A percentile compares a stretch with the other conserved stretches of the same genome.
These are phyloP conservation scores for Sciaenops ocellatus DNA, from an alignment of 2,797 vertebrate genomes.

Conservation along the genomic window DNA sequence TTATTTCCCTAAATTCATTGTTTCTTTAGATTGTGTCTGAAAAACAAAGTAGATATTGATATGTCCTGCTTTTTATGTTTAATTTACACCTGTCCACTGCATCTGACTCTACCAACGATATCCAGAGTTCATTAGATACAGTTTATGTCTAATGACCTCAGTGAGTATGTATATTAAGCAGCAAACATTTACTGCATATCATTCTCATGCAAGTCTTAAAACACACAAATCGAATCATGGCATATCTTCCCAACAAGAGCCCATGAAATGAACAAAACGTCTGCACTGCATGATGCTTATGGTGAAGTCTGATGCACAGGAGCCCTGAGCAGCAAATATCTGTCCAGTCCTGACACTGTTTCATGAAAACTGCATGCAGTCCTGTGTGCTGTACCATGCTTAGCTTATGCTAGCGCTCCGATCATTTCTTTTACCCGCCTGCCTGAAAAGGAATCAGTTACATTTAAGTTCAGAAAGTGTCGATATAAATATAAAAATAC, in stretches of 20 bases:
- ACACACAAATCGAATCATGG: not conserved
- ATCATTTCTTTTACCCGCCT: constrained; percentile 6
- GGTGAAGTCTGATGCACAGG: constrained; percentile 15
- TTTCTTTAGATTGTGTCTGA: constrained; percentile 33
- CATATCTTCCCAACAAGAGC: not conserved
- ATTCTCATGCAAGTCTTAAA: constrained; percentile 18
- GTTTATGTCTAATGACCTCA: constrained; percentile 27
- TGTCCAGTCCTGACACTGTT: constrained; percentile 3
- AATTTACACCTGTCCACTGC: not conserved
- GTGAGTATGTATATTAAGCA: too few species aligned
- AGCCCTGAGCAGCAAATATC: constrained; percentile 12
- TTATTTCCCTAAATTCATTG: not conserved
- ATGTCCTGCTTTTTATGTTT: constrained; percentile 21
- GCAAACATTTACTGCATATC: not conserved
- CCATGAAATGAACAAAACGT: constrained; percentile 9
- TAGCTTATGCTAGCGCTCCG: not conserved
- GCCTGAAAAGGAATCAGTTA: not conserved
- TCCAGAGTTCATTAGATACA: constrained; percentile 25
- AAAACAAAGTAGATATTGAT: constrained; percentile 29
- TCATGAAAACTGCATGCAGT: constrained; percentile 34
- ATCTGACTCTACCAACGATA: constrained; percentile 2
- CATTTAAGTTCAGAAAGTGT: constrained; percentile 2
- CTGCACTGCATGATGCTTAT: constrained; percentile 39
- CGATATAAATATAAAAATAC: too few species aligned
- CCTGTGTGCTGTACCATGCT: constrained; percentile 20